Evolutionary conservation across 2,797 vertebrate genomes (phyloP), one percentile per base, ranked within the genome.

Genomic region (Erethizon dorsatum): DNA sequence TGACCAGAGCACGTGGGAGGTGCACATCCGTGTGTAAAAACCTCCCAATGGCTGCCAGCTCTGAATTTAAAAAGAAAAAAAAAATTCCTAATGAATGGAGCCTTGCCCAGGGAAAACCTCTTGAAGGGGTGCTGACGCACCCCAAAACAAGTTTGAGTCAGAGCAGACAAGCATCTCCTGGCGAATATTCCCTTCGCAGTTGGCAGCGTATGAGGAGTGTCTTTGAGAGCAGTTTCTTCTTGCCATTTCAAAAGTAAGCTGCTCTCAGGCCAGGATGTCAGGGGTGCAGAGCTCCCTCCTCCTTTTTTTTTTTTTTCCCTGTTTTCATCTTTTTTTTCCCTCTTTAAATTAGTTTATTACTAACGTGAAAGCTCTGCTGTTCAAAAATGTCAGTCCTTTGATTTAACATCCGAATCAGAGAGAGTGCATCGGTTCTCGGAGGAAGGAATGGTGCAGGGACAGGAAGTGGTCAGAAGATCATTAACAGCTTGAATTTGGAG

Each of bases 1-100:
- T 87, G 98, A 96, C 90, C 77, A 78, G 93, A 89, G 92, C 96
- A 77, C 50, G 83, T 96, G 98, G 97, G 97, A 95, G 54, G 85
- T 78, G 47, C 93, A 97, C 79, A 96, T 97, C 96, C 84, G 50
- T 67, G 83, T 91, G 45, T 87, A 47, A 80, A 96, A 94, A 45
- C 79, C 77, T 80, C 67, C 96, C 94, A 52, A 82, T 65, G 83
- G 90, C 88, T 96, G 96, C 95, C 50, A 78, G 94, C 88, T 89
- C 97, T 67, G 67, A 57, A 83, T 84, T 91, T 79, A 54, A 54
- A 79, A 78, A 54, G 15, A 10, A 52, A 54, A 52, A 52, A 54
- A 79, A 54, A 9, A 56, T 37, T 67, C 26, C 73, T 90, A 69
- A 96, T 93, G 91, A 96, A 96, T 93, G 54, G n/a, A 73, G 56